These are phyloP conservation scores for Nesogale talazaci DNA, from an alignment of 2,113 vertebrate genomes.

Conservation along the genomic window DNA sequence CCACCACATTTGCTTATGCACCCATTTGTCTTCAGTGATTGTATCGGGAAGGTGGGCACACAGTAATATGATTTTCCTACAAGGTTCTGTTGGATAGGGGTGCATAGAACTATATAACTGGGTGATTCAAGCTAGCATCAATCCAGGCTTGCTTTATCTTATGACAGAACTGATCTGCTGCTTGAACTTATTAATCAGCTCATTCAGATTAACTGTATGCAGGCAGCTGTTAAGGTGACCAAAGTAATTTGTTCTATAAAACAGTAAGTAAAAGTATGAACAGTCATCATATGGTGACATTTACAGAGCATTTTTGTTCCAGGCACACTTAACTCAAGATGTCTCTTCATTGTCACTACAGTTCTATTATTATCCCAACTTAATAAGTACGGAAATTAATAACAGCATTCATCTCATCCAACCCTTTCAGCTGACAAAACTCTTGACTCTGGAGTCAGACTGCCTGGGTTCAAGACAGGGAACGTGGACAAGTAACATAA, in stretches of 20 bases:
- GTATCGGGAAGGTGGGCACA: too few species aligned
- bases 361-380: neutral
- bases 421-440: neutral
- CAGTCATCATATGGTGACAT: neutral
- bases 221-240: constrained; percentile 56
- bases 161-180: constrained; percentile 50
- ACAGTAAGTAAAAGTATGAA: neutral
- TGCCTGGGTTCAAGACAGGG: neutral
- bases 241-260: constrained; percentile 56
- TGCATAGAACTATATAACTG: neutral
- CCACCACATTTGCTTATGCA: too few species aligned
- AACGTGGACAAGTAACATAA: neutral
- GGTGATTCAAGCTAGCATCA: neutral
- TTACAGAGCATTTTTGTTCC: neutral
- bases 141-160: constrained; percentile 31
- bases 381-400: neutral
- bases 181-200: constrained; percentile 51
- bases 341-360: neutral
- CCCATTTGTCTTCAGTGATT: too few species aligned
- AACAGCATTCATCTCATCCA: neutral
- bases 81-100: neutral
- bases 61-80: too few species aligned
- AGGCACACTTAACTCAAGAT: neutral
- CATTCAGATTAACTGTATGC: constrained; percentile 21
- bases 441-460: neutral